Percentiles rank a stretch among this genome's conserved stretches.
These are phyloP conservation scores for Lasioglossum figueresi DNA, from an alignment of 2,888 invertebrate species.

Conservation along the genomic window DNA sequence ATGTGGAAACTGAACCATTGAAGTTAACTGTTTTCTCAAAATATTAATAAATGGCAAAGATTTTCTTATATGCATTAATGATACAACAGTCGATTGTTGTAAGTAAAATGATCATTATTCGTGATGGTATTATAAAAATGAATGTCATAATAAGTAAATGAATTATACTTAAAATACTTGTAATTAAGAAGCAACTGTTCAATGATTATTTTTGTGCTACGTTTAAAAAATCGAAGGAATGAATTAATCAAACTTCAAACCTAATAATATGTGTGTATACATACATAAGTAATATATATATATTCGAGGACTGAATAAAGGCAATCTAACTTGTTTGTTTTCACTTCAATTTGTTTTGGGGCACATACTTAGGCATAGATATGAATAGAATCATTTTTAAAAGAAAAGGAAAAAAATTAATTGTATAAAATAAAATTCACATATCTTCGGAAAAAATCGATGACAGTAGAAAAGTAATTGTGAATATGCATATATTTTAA, in stretches of 20 bases:
- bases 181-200: constrained; percentile 27
- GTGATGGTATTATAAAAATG: constrained; percentile 19
- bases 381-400: constrained; percentile 4
- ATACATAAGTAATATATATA: not conserved
- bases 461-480: constrained; percentile 23
- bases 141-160: constrained; percentile 15
- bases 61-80: constrained; percentile 31
- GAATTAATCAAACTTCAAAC: constrained; percentile 22
- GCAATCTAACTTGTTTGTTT: no score
- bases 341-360: constrained; percentile 14
- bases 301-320: constrained; percentile 12
- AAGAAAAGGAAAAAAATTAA: constrained; percentile 16
- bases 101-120: constrained; percentile 24
- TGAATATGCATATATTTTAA: constrained; percentile 20
- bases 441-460: not conserved
- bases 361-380: constrained; percentile 26
- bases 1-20: constrained; percentile 37
- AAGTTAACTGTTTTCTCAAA: constrained; percentile 41
- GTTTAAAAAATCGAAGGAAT: constrained; percentile 20
- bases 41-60: constrained; percentile 35
- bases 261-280: constrained; percentile 14
- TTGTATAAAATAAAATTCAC: not conserved
- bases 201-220: constrained; percentile 26
- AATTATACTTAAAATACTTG: constrained; percentile 29
- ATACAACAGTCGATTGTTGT: constrained; percentile 33